Evolutionary conservation across 2,113 vertebrate species (phyloP).

Genomic region (Haliaeetus leucogaster): DNA sequence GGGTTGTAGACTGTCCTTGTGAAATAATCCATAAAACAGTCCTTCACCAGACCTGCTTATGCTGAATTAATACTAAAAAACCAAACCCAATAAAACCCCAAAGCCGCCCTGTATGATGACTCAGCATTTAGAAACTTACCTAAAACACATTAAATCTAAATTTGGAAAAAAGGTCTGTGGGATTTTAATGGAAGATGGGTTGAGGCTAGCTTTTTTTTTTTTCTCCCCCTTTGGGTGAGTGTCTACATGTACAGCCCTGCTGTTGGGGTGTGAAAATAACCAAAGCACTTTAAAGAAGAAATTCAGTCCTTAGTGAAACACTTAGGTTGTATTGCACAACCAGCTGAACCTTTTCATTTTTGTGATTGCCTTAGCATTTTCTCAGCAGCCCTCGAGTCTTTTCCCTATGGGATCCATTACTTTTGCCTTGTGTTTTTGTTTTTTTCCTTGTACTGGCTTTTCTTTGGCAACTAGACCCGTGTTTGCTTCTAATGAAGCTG

Average conservation of each 20-base stretch:
- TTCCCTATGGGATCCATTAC: background rate
- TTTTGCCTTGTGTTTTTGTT: background rate
- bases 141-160: background rate
- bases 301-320: background rate
- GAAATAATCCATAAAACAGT: background rate
- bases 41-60: background rate
- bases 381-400: background rate
- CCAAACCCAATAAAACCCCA: background rate
- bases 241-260: background rate
- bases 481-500: background rate
- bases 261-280: background rate
- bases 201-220: background rate
- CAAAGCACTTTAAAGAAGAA: background rate
- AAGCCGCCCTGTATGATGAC: background rate
- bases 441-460: background rate
- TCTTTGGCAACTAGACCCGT: background rate
- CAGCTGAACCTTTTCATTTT: constrained; percentile 19
- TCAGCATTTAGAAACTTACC: background rate
- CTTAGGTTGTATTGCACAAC: background rate
- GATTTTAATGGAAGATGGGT: background rate
- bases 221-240: background rate
- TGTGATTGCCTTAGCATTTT: background rate
- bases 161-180: background rate
- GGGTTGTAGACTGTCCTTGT: background rate
- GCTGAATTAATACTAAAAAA: background rate